These are phyloP conservation scores for Meiosimyza decipiens DNA, from an alignment of 2,888 invertebrate species.

Conservation along the genomic window DNA sequence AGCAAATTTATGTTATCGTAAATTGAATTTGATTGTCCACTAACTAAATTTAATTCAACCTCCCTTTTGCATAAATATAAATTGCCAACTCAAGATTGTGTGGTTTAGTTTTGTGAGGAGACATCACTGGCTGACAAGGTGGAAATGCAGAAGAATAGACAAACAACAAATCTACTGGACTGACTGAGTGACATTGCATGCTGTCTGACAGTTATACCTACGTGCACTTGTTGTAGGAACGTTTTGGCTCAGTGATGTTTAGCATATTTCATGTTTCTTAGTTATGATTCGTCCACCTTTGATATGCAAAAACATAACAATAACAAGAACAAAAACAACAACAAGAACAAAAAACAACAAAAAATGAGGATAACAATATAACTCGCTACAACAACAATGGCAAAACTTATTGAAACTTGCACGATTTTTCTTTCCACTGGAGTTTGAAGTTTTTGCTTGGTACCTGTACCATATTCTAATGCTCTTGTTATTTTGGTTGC, in stretches of 20 bases:
- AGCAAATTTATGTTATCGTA: conserved; percentile 22
- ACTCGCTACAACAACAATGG: conserved; percentile 13
- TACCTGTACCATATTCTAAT: conserved; percentile 9
- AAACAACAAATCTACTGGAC: background rate
- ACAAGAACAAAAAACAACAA: conserved; percentile 6
- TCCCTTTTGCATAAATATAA: conserved; percentile 26
- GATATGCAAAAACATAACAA: conserved; percentile 28
- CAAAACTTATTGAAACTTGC: conserved; percentile 33
- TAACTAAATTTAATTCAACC: conserved; percentile 28
- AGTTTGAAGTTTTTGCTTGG: too few species aligned
- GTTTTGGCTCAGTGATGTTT: conserved; percentile 5
- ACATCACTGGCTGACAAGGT: background rate
- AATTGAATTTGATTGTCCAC: conserved; percentile 46
- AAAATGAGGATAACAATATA: background rate
- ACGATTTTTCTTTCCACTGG: background rate
- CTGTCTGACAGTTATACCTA: background rate
- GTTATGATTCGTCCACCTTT: conserved; percentile 16
- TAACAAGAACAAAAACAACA: background rate
- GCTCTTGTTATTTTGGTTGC: conserved; percentile 35
- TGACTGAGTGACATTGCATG: background rate
- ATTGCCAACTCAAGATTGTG: conserved; percentile 21
- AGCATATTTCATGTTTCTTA: conserved; percentile 27
- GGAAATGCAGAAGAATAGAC: background rate
- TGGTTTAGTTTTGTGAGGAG: conserved; percentile 37
- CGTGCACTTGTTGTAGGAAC: conserved; percentile 28